Percentiles rank a stretch among this genome's conserved stretches.
Evolutionary conservation across 2,797 vertebrate species (phyloP).

Genomic region (Poliocrania exsul): DNA sequence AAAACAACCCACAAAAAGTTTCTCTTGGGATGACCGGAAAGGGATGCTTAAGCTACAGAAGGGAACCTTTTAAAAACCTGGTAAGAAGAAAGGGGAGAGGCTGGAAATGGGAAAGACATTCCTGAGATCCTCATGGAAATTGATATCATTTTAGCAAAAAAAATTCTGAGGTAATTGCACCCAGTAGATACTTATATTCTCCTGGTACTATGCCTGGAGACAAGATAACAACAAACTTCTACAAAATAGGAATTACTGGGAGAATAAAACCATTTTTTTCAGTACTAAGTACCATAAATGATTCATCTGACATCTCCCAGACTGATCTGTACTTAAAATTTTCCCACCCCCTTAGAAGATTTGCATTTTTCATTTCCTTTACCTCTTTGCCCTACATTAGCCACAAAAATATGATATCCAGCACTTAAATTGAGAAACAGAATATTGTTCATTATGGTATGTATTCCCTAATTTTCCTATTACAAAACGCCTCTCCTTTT

Average conservation of each 20-base stretch:
- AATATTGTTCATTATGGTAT: neutral
- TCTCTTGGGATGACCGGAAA: neutral
- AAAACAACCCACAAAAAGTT: neutral
- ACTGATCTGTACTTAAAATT: neutral
- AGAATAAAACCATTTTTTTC: neutral
- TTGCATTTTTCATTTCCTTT: neutral
- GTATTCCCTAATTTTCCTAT: neutral
- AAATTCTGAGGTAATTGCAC: neutral
- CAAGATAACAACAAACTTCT: neutral
- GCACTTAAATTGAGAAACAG: neutral
- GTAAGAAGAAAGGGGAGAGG: neutral
- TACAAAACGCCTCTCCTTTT: neutral
- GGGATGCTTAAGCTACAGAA: neutral
- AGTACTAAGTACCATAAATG: neutral
- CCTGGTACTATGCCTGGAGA: neutral
- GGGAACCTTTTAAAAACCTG: neutral
- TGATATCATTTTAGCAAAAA: neutral
- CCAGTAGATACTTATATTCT: neutral
- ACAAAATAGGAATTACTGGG: neutral
- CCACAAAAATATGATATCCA: neutral
- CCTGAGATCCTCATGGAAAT: neutral
- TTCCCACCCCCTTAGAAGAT: neutral
- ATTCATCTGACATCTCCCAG: neutral
- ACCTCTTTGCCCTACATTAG: neutral
- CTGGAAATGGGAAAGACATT: neutral